Evolutionary conservation across 2,888 invertebrate species (phyloP), one percentile per base, ranked within the genome.

Genomic region (Agrotis ipsilon): DNA sequence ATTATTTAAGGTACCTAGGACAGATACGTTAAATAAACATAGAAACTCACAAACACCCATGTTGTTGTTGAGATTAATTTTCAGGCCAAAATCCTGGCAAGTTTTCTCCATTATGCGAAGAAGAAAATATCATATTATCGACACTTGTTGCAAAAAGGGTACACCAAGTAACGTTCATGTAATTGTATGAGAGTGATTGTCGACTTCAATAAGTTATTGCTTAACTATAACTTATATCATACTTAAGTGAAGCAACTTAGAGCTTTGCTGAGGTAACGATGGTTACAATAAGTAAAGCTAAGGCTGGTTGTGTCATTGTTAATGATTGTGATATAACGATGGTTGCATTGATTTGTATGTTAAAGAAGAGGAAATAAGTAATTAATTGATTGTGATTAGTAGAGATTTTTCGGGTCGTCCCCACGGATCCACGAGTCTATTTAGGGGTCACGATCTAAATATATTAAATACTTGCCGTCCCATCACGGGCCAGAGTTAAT

Each of bases 241-340:
- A 62, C n/a, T 58, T 51, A 43, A 62, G 78, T 81, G 58, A 77
- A 61, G 79, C 24, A 78, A 78, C 39, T 46, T 48, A 32, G 54
- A 77, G 59, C 62, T 75, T 67, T 58, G 67, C 61, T 67, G 59
- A 48, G 57, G 57, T 75, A 76, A 76, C 58, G 21, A 48, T 61
- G 60, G 27, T 9, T 60, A 43, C 68, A 59, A 43, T 72, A 21
- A 51, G 21, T 62, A 57, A 27, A 59, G 48, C 49, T 59, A n/a
- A 70, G 45, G 14, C 21, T 27, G 39, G 54, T 64, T 68, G 52
- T 81, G 51, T 68, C 63, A 69, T 60, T 77, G 60, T n/a, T 61
- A 76, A 80, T 75, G 54, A 65, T 62, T 48, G 48, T 62, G 43
- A 49, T 18, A 32, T 52, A 39, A 75, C 16, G 7, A 16, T 18